Evolutionary conservation across 2,888 invertebrate genomes (phyloP), one percentile per base, ranked within the genome.

Genomic region (Epicampocera succincta): DNA sequence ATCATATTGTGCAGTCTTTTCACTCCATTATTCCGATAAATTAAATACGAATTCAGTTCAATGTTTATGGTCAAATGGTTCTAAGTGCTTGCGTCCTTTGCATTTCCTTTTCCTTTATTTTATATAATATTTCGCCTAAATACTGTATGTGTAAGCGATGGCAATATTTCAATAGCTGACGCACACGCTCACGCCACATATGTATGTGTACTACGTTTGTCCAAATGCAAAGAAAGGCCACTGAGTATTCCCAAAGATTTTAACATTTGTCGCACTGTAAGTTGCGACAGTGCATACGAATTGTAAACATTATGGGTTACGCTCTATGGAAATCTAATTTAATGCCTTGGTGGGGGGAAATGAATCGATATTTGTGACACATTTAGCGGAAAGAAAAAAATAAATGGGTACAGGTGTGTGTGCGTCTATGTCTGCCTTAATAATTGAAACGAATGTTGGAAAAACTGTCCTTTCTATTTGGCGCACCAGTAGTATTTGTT

Each of bases 51-150:
- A 87, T 88, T 88, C 87, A 87, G 88, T 87, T 87, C 88, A 87
- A 87, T 87, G 86, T 87, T 87, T 88, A 88, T 87, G 87, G 88
- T 88, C 88, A 87, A 88, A 86, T 88, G 88, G 84, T 83, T 87
- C 87, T 86, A 86, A 87, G 87, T 88, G 87, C 17, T 76, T 48
- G 58, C 58, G 25, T 85, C 86, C 15, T 12, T 19, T 17, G n/a
- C 33, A 50, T 85, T 86, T 17, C 8, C 17, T 13, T 60, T 65
- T n/a, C n/a, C n/a, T 19, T 40, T 15, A 1, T 33, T 54, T 9
- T 15, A 42, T 46, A 12, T 2, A 44, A 50, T 17, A 40, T 40
- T 72, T 42, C 50, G 15, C 48, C 48, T 58, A 52, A n/a, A n/a
- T n/a, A n/a, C n/a, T n/a, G n/a, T n/a, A n/a, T n/a, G n/a, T n/a